These are phyloP conservation scores for Platycheirus rosarum DNA, from an alignment of 2,888 invertebrate genomes.

Conservation along the genomic window DNA sequence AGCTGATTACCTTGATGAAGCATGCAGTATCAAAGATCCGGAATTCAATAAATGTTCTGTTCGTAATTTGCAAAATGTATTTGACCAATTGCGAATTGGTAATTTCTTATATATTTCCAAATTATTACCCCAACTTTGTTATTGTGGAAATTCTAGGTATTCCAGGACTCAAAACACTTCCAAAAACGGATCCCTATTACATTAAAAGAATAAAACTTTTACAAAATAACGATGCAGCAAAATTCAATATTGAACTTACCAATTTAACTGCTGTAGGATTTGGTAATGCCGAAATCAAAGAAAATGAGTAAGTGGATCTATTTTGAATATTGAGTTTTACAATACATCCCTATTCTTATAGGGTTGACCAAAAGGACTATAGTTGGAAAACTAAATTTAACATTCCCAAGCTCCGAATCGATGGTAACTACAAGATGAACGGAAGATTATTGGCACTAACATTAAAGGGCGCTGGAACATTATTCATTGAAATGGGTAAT, in stretches of 20 bases:
- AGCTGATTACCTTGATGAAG: conserved; percentile 70
- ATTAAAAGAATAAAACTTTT: conserved; percentile 86
- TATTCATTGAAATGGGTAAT: conserved; percentile 86
- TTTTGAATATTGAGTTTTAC: neutral
- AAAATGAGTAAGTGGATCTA: conserved; percentile 84
- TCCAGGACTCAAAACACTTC: conserved; percentile 81
- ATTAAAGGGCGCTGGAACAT: conserved; percentile 85
- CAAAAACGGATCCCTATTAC: conserved; percentile 86
- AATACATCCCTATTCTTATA: conserved; percentile 75
- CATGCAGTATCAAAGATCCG: conserved; percentile 60
- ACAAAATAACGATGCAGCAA: conserved; percentile 87
- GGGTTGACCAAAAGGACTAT: conserved; percentile 85
- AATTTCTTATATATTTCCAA: neutral
- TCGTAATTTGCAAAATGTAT: conserved; percentile 70
- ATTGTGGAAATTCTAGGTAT: conserved; percentile 60
- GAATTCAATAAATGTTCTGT: conserved; percentile 66
- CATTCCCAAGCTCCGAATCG: conserved; percentile 86
- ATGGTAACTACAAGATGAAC: conserved; percentile 87
- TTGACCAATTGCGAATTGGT: conserved; percentile 72
- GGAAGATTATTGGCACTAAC: conserved; percentile 88
- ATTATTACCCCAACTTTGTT: neutral
- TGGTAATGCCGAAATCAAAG: conserved; percentile 85
- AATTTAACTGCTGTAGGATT: conserved; percentile 86
- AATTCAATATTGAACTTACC: conserved; percentile 86
- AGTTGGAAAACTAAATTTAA: conserved; percentile 86